Conservation (phyloP, 2,888 invertebrate species). For the Caenorhabditis sp. region DNA sequence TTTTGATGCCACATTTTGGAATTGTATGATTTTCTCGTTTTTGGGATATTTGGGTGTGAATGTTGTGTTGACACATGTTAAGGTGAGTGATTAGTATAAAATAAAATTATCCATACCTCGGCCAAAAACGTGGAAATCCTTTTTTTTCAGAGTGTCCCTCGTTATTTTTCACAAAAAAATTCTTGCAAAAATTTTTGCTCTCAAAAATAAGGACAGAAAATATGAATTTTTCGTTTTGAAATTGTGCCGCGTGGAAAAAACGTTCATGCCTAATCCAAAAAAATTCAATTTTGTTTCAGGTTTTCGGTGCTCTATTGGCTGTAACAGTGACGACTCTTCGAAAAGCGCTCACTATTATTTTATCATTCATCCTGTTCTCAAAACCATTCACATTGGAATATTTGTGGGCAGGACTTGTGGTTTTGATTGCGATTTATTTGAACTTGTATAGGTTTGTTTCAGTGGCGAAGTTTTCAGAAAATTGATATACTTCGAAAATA, state of each 20-base stretch:
- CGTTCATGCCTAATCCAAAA: too few species aligned
- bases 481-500: background rate
- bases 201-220: too few species aligned
- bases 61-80: constrained; percentile 87
- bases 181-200: too few species aligned
- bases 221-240: too few species aligned
- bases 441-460: constrained; percentile 80
- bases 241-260: too few species aligned
- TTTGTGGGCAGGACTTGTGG: constrained; percentile 88
- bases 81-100: constrained; percentile 77
- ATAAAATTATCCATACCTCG: too few species aligned
- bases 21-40: constrained; percentile 84
- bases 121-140: too few species aligned
- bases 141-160: too few species aligned
- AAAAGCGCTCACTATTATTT: constrained; percentile 83
- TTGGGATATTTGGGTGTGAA: constrained; percentile 92
- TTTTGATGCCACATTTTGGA: constrained; percentile 76
- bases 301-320: constrained; percentile 87
- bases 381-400: constrained; percentile 93
- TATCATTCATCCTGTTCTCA: constrained; percentile 90
- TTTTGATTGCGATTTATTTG: constrained; percentile 89
- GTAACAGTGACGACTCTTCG: constrained; percentile 78
- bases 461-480: background rate
- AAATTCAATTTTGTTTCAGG: too few species aligned
- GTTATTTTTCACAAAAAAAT: too few species aligned